Evolutionary conservation across 2,113 vertebrate species (phyloP), one percentile per base, ranked within the genome.

Genomic region (Tautogolabrus adspersus): DNA sequence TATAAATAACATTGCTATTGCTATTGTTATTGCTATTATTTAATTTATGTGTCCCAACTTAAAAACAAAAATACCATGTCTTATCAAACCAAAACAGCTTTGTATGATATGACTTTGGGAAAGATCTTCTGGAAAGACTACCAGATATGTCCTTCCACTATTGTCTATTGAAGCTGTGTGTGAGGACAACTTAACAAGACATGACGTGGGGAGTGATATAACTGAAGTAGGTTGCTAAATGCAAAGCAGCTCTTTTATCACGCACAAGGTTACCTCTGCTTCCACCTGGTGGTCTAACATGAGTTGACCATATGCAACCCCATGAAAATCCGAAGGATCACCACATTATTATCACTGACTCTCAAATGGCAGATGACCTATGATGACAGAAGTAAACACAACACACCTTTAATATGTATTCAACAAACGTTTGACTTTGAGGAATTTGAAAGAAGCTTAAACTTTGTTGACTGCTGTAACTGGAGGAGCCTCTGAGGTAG

Each of bases 381-480:
- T 34, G 30, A 34, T 34, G 30, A 34, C 30, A 34, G 30, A 34
- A 34, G 30, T 18, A 18, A 49, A 19, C 4, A 3, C 47, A 49
- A 19, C 47, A 49, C 46, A 47, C 3, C 18, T 49, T 49, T 18
- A 42, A 18, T 6, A 42, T 10, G 11, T 11, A 42, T 11, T 42
- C 40, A 42, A 34, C 6, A 6, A 34, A 34, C 3, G 10, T 46
- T 16, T 13, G 44, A 46, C 15, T 46, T 16, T 46, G 44, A 12
- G 5, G 3, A 15, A 46, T 4, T 46, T 46, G 44, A 13, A 44
- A 46, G 13, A 46, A 2, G 12, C 15, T 46, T 46, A 10, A 46
- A 46, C 4, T 47, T 3, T 47, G 46, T 6, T 18, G 46, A 26
- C 26, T 34, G 30, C 30, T 91, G 84, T 74, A 88, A 90, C 51